Evolutionary conservation across 2,113 vertebrate species (phyloP).

Genomic region (Suricata suricatta): DNA sequence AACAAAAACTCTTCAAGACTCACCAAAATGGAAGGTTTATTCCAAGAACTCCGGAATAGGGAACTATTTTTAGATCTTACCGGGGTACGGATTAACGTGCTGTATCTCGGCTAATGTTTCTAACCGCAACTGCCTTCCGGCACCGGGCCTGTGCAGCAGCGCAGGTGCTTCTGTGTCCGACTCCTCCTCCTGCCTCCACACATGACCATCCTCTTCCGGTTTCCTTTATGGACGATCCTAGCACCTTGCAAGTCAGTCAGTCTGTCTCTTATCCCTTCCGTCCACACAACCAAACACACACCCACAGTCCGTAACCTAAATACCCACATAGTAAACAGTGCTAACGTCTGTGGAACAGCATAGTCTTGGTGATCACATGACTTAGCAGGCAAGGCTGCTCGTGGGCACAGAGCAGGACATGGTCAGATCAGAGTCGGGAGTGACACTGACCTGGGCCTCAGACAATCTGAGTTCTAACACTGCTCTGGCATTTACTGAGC

Average conservation of each 20-base stretch:
- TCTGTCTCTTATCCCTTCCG: not conserved
- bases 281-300: not conserved
- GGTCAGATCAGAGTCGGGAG: accelerated
- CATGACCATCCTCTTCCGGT: accelerated
- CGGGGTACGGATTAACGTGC: not conserved
- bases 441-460: not conserved
- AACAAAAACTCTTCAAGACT: not conserved
- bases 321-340: not conserved
- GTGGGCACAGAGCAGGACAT: accelerated
- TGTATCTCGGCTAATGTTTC: accelerated
- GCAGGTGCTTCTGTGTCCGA: accelerated
- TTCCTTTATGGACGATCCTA: not conserved
- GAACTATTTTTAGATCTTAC: not conserved
- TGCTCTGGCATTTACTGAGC: not conserved
- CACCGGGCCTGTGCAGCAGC: not conserved
- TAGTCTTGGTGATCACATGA: not conserved
- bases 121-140: not conserved
- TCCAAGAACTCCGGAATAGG: not conserved
- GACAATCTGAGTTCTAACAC: not conserved
- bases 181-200: not conserved
- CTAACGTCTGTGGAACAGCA: not conserved
- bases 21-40: not conserved
- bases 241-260: not conserved
- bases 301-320: not conserved
- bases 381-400: not conserved